These are phyloP conservation scores for Mionectes olivaceus DNA, from an alignment of 2,797 vertebrate genomes.

Conservation along the genomic window DNA sequence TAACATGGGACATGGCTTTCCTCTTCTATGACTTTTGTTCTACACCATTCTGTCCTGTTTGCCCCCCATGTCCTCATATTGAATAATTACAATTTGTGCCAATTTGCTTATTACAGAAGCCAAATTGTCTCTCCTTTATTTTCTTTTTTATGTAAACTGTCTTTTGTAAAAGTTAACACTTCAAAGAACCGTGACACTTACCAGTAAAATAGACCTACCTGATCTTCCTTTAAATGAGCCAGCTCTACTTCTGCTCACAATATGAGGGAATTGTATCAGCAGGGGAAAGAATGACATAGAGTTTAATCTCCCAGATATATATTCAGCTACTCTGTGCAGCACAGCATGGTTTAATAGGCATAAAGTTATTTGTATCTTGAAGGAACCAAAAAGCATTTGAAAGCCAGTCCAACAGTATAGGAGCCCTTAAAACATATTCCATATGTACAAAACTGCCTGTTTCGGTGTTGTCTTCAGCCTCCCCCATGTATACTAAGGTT, in stretches of 20 bases:
- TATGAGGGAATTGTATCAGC: not conserved
- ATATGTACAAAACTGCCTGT: not conserved
- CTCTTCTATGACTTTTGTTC: not conserved
- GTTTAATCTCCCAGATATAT: not conserved
- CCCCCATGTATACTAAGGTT: fast-evolving
- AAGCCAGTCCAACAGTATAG: not conserved
- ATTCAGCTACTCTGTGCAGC: not conserved
- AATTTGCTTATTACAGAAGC: not conserved
- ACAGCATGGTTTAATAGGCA: not conserved
- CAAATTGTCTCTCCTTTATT: not conserved
- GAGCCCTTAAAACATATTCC: not conserved
- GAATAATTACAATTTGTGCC: not conserved
- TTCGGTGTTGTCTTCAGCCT: not conserved
- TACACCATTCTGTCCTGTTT: not conserved
- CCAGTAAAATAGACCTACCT: not conserved
- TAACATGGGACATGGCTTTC: not conserved
- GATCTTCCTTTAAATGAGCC: not conserved
- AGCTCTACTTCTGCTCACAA: not conserved
- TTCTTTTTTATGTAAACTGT: not conserved
- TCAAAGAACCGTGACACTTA: not conserved
- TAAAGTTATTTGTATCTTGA: not conserved
- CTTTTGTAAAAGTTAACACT: not conserved
- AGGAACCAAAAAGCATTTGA: not conserved
- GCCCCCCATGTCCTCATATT: not conserved
- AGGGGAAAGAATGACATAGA: not conserved